These are phyloP conservation scores for Sarcophaga caerulescens DNA, from an alignment of 2,888 invertebrate genomes.

Conservation along the genomic window DNA sequence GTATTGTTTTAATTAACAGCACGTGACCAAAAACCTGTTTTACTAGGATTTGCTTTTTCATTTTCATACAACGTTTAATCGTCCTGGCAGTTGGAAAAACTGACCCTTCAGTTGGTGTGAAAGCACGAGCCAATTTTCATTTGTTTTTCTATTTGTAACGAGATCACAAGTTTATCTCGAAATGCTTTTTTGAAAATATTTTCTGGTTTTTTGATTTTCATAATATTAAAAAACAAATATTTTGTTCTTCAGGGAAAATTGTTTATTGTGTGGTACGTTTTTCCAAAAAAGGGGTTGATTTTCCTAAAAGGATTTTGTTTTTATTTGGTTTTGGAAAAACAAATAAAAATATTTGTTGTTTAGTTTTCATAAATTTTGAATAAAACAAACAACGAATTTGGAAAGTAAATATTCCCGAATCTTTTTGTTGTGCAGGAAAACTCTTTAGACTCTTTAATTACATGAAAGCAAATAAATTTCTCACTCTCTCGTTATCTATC, in stretches of 20 bases:
- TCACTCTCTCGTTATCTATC: no score
- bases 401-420: not conserved
- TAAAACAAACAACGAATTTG: slow-evolving; percentile 10
- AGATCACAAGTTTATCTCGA: not conserved
- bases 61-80: not conserved
- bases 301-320: not conserved
- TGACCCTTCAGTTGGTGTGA: slow-evolving; percentile 33
- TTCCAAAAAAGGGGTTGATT: slow-evolving; percentile 10
- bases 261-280: not conserved
- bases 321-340: slow-evolving; percentile 22
- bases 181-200: slow-evolving; percentile 19
- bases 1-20: slow-evolving; percentile 66
- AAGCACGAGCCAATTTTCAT: slow-evolving; percentile 46
- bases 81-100: slow-evolving; percentile 2
- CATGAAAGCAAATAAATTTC: slow-evolving; percentile 11
- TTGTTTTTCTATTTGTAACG: not conserved
- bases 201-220: slow-evolving; percentile 3
- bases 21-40: slow-evolving; percentile 70
- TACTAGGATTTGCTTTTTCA: slow-evolving; percentile 50
- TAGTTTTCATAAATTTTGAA: not conserved
- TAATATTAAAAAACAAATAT: no score
- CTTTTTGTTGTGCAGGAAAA: not conserved
- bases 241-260: not conserved
- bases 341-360: slow-evolving; percentile 33
- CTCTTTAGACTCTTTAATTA: slow-evolving; percentile 11